Percentiles rank a stretch among this genome's conserved stretches.
Evolutionary conservation across 2,797 vertebrate species (phyloP).

Genomic region (Syndactyla subalaris): DNA sequence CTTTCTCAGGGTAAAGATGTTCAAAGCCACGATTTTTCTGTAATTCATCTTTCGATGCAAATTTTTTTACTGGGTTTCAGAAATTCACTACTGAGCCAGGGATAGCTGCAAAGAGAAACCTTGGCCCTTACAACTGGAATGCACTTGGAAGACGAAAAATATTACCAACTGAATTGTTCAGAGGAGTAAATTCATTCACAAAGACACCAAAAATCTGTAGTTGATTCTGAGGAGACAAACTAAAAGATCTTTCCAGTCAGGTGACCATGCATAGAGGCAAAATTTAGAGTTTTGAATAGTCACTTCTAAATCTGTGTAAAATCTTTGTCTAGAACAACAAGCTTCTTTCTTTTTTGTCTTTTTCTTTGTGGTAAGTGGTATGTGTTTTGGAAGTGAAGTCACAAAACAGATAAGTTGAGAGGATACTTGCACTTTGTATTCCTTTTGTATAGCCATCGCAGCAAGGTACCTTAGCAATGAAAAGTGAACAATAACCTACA

Average conservation of each 20-base stretch:
- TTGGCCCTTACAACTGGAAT: background rate
- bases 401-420: background rate
- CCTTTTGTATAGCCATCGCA: rapidly evolving
- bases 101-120: background rate
- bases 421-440: background rate
- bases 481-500: background rate
- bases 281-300: background rate
- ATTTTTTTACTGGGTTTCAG: background rate
- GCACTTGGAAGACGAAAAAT: background rate
- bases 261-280: background rate
- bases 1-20: background rate
- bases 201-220: background rate
- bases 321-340: background rate
- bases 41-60: background rate
- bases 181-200: background rate
- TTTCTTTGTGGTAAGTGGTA: background rate
- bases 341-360: rapidly evolving
- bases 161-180: background rate
- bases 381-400: background rate
- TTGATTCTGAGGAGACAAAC: background rate
- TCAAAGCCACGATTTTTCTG: background rate
- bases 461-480: background rate
- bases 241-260: background rate
- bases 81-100: background rate
- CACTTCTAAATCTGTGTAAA: background rate